Base-by-base conservation (phyloP, 1,140 invertebrate genomes). In the Eufriesea mexicana region DNA sequence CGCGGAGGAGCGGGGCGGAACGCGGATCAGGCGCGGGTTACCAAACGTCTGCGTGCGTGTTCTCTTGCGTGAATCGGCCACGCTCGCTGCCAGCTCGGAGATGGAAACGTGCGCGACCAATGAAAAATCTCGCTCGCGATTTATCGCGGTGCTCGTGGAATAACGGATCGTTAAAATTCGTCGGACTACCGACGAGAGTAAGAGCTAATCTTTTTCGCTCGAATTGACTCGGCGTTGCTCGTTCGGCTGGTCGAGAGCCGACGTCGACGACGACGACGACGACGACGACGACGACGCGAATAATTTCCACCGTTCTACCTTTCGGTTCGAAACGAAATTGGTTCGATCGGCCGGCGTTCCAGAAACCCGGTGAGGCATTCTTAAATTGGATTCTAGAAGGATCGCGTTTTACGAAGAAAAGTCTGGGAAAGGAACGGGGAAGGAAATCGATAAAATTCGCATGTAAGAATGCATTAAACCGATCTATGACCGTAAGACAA, bases 401-500 rank as follows among this genome's bases (percentile, higher is more conserved):
- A 68, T 68, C 47, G 74, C 18, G 74, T 78, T 83, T 67, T 20
- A 35, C 74, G 81, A 78, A 76, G 66, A 71, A 78, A 83, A 78
- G 47, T 42, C 62, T 16, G 8, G 68, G 49, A 35, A 16, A 12
- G 73, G 8, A 64, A 74, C 75, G 81, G 59, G 66, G 72, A 16
- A 70, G 62, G 73, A 71, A 81, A 84, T 88, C 86, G 79, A 88
- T 88, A 84, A 81, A 76, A 84, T 62, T 84, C 83, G 86, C 86
- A 79, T 78, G 86, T 85, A 87, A 87, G 87, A 88, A 88, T 83
- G 84, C 79, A 79, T 88, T 85, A 87, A 88, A 73, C 42, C 79
- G 86, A 88, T 87, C 86, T 88, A 87, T 84, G 86, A 87, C 74
- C 66, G 79, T 83, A 87, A 85, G 86, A 87, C 86, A 88, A 88